phyloP scores from a whole-genome alignment of 2,888 invertebrate genomes.

The Margaritifera margaritifera region DNA sequence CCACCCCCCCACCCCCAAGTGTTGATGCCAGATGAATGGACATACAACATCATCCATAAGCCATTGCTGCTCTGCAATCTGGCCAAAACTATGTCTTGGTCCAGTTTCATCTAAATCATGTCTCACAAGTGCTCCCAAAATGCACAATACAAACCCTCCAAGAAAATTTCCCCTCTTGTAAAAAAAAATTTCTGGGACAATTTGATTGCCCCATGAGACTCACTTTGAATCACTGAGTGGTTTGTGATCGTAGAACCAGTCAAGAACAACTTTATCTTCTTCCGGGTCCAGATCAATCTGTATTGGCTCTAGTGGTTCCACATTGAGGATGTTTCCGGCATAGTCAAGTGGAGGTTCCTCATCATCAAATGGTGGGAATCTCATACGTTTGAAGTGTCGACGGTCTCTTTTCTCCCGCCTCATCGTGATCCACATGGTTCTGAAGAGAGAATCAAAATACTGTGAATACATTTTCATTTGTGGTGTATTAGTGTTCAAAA shows the following conservation, averaged over 20 bases:
- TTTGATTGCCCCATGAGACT: conserved; percentile 12
- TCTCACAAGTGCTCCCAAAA: no score
- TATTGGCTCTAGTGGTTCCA: conserved; percentile 98
- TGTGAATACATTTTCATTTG: no score
- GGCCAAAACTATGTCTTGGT: no score
- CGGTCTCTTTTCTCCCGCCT: conserved; percentile 98
- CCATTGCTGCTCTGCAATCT: no score
- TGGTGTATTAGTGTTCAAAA: no score
- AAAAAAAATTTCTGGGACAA: conserved; percentile 2
- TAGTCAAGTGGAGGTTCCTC: conserved; percentile 99
- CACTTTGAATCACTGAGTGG: conserved; percentile 90
- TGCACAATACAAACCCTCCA: background rate
- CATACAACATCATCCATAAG: no score
- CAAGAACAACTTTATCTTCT: conserved; percentile 82
- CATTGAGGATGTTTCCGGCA: conserved; percentile 98
- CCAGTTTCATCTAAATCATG: no score
- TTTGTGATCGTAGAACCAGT: conserved; percentile 99
- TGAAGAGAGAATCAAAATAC: conserved; percentile 59
- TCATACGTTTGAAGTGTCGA: conserved; percentile 98
- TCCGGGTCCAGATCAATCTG: conserved; percentile 98
- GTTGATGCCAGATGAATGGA: no score
- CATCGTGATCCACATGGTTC: conserved; percentile 99
- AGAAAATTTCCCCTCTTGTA: background rate
- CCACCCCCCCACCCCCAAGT: no score
- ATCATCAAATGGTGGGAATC: conserved; percentile 99